Percentiles rank a stretch among this genome's conserved stretches.
Conservation (phyloP, 2,113 vertebrate species). For the Spilogale gracilis region DNA sequence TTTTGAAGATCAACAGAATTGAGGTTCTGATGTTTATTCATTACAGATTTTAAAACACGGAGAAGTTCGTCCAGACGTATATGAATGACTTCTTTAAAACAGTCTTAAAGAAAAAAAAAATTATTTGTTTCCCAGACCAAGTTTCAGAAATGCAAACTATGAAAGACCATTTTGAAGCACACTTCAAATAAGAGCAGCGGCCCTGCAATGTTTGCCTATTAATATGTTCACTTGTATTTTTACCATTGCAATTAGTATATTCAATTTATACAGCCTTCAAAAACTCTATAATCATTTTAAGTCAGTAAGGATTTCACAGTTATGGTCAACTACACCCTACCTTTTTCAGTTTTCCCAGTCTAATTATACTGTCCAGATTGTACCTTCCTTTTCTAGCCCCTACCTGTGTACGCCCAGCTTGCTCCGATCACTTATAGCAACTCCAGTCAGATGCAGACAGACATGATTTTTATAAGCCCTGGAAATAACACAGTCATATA, state of each 20-base stretch:
- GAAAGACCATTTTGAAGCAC: background rate
- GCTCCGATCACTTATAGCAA: background rate
- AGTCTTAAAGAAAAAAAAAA: constrained; percentile 85
- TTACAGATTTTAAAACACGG: constrained; percentile 93
- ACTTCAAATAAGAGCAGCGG: background rate
- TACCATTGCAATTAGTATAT: background rate
- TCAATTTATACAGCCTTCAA: background rate
- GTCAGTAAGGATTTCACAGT: constrained; percentile 49
- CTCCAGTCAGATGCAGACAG: background rate
- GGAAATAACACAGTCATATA: background rate
- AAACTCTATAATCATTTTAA: constrained; percentile 30
- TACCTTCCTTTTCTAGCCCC: background rate
- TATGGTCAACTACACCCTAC: background rate
- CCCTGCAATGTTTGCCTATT: background rate
- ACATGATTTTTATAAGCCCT: background rate
- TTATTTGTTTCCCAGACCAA: constrained; percentile 47
- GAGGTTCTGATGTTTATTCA: constrained; percentile 95
- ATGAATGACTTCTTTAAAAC: constrained; percentile 93
- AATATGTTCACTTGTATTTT: constrained; percentile 32
- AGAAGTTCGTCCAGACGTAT: constrained; percentile 96
- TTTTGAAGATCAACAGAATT: constrained; percentile 97
- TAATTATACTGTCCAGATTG: constrained; percentile 31
- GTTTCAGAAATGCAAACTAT: constrained; percentile 39
- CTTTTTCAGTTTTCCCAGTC: constrained; percentile 19
- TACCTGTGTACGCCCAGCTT: background rate